Base-by-base conservation (phyloP, 2,888 invertebrate genomes). In the Branchellion lobata region DNA sequence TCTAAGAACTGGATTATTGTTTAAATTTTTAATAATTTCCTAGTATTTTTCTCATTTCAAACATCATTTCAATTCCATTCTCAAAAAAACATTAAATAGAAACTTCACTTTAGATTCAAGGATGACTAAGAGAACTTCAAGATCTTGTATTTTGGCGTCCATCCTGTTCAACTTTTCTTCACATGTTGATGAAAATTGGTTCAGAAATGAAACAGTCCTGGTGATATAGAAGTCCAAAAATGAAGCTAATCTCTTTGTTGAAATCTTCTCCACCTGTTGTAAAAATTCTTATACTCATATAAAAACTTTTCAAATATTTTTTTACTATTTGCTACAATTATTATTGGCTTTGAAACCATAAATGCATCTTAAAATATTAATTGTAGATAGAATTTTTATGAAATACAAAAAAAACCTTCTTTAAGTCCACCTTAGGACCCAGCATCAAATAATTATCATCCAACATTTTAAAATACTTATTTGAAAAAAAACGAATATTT, bases 71-170 rank as follows among this genome's bases (percentile, higher is more conserved):
- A n/a, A n/a, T n/a, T n/a, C n/a, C n/a, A n/a, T n/a, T n/a, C n/a
- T n/a, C n/a, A n/a, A n/a, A n/a, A n/a, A n/a, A n/a, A n/a, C n/a
- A n/a, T n/a, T n/a, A n/a, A n/a, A n/a, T n/a, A n/a, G n/a, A n/a
- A n/a, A n/a, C n/a, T n/a, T n/a, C 3, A 75, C 75, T 53, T 75
- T 75, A 27, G 75, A 51, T 53, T 75, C 75, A 0, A 75, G 53
- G 21, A 75, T 47, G 3, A 51, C 53, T 18, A 75, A 53, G 11
- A 75, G 75, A 14, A 29, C 51, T 51, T 75, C 75, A 27, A 75
- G 47, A n/a, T 53, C 51, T 51, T 75, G 75, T 3, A 75, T 75
- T 51, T 29, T 75, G 33, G 29, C 36, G 8, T 51, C 75, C 14
- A 75, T 31, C 31, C 51, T 51, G 18, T 75, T 51, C 53, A 75